Percentiles rank a stretch among this genome's conserved stretches.
Conservation (phyloP, 2,888 invertebrate species). For the Girardia tigrina region DNA sequence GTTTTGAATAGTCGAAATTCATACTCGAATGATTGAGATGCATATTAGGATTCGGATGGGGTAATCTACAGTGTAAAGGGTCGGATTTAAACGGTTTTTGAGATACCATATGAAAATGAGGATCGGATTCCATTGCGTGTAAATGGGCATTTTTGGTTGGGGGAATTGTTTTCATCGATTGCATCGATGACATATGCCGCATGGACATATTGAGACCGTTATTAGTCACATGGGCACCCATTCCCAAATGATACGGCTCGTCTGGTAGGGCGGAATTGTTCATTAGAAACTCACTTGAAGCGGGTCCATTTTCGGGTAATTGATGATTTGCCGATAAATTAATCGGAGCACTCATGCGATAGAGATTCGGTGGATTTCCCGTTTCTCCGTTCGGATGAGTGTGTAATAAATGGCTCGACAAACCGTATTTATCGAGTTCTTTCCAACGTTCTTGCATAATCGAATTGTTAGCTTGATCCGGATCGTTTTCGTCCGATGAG, state of each 20-base stretch:
- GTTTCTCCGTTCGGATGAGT: neutral
- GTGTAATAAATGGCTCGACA: neutral
- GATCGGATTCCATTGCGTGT: neutral
- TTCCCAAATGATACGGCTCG: neutral
- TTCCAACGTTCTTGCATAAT: conserved; percentile 30
- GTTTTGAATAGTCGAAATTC: conserved; percentile 17
- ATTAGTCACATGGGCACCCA: neutral
- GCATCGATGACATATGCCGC: conserved; percentile 8
- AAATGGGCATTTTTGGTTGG: neutral
- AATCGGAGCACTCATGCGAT: neutral
- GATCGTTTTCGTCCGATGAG: conserved; percentile 10
- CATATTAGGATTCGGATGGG: conserved; percentile 20
- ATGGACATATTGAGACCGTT: conserved; percentile 5
- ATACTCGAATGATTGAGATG: neutral
- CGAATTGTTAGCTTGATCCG: neutral
- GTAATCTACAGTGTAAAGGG: neutral
- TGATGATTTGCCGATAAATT: neutral
- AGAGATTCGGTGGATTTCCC: neutral
- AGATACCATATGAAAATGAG: conserved; percentile 6
- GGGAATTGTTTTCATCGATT: neutral
- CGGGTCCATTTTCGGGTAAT: neutral
- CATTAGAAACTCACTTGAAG: neutral
- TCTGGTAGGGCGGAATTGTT: neutral
- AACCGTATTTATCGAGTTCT: conserved; percentile 27
- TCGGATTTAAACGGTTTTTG: conserved; percentile 5